Percentiles rank a stretch among this genome's conserved stretches.
Evolutionary conservation across 1,140 invertebrate genomes (phyloP).

Genomic region (Rhyzopertha dominica): DNA sequence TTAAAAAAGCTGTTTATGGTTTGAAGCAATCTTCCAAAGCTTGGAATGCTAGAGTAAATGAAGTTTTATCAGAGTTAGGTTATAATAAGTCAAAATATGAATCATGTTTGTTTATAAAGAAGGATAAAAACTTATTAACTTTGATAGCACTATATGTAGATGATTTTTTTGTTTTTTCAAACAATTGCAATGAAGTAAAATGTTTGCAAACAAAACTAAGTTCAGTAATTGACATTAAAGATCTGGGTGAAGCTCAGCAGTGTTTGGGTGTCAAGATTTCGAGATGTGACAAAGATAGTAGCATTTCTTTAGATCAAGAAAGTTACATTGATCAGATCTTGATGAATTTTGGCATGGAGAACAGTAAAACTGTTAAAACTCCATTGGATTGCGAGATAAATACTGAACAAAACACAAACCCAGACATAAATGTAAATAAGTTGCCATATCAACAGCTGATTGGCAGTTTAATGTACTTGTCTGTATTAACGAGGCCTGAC

Average conservation of each 20-base stretch:
- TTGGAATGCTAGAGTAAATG: slow-evolving; percentile 33
- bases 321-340: slow-evolving; percentile 25
- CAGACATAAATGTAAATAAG: slow-evolving; percentile 12
- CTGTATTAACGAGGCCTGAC: slow-evolving; percentile 46
- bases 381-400: slow-evolving; percentile 18
- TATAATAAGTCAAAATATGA: slow-evolving; percentile 37
- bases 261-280: slow-evolving; percentile 26
- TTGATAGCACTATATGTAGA: slow-evolving; percentile 41
- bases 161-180: slow-evolving; percentile 41
- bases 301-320: slow-evolving; percentile 21
- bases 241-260: slow-evolving; percentile 20
- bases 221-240: slow-evolving; percentile 30
- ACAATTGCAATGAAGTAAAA: slow-evolving; percentile 22
- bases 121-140: slow-evolving; percentile 20
- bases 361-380: slow-evolving; percentile 13
- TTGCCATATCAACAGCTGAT: slow-evolving; percentile 41
- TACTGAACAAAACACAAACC: slow-evolving; percentile 18
- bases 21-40: slow-evolving; percentile 35
- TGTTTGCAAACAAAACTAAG: slow-evolving; percentile 22
- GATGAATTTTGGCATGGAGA: slow-evolving; percentile 17
- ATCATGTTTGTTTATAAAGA: slow-evolving; percentile 36
- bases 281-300: slow-evolving; percentile 6
- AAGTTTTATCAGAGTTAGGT: slow-evolving; percentile 24
- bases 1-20: slow-evolving; percentile 41
- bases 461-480: slow-evolving; percentile 46